Evolutionary conservation across 2,797 vertebrate genomes (phyloP), one percentile per base, ranked within the genome.

Genomic region (Lepus oiostolus): DNA sequence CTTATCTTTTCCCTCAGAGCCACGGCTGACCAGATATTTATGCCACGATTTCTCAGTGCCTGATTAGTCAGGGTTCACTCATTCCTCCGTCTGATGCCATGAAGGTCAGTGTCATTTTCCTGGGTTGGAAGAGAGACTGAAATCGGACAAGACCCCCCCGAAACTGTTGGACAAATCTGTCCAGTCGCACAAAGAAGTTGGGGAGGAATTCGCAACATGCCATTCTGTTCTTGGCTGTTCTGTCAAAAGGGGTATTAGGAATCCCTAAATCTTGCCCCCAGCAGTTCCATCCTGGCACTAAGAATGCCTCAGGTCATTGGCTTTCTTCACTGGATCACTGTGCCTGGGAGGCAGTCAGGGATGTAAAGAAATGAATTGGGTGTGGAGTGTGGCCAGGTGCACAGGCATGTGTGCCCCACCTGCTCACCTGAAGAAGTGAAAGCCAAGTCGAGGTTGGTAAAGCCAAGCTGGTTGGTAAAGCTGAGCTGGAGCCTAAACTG

Each of bases 1-100:
- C 38, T 67, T 42, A 16, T 67, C 67, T 85, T 87, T 70, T 32
- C 28, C 35, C 65, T 70, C 19, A 7, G 42, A 72, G 67, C 28
- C 38, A 74, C 74, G 8, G 19, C 84, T 19, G 77, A 58, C 54
- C 85, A 62, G 12, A 60, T 72, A 38, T 83, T 76, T 28, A 62
- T 22, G 58, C 84, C 54, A 2, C 3, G 12, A 35, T 89, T 91
- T 95, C 81, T 70, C 7, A 28, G 52, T 90, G 32, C 35, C 85
- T 92, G 88, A 13, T 91, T 91, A 76, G 87, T 87, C 71, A 8
- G 4, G 74, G 68, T 28, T 95, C 65, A 63, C 85, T 75, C 80
- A 32, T 47, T 77, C 68, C 79, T 90, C 58, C 67, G 22, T 35
- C 67, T 11, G 72, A 62, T 26, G 58, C 30, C 77, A 38, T 13